These are phyloP conservation scores for Clytia hemisphaerica DNA, from an alignment of 30 jellyfish, hydroid and myxozoan species.

Conservation along the genomic window DNA sequence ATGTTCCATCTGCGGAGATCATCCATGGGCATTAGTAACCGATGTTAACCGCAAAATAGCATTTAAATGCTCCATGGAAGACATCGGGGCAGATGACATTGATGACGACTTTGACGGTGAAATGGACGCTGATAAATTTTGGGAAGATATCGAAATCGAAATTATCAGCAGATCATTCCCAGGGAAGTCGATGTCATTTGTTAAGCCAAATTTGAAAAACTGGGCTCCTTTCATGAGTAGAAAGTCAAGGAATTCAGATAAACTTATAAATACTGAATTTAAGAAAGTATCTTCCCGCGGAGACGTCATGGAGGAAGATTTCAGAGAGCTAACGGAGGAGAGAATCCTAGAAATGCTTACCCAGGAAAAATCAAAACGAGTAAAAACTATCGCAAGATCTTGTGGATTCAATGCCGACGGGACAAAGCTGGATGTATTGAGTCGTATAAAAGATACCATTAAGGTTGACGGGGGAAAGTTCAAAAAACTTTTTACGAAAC, in stretches of 20 bases:
- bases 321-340: slow-evolving; percentile 36
- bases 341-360: slow-evolving; percentile 14
- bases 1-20: slow-evolving; percentile 31
- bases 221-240: slow-evolving; percentile 58
- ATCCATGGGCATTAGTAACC: slow-evolving; percentile 34
- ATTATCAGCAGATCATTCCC: slow-evolving; percentile 24
- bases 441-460: slow-evolving; percentile 14
- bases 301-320: slow-evolving; percentile 24
- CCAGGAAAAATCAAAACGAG: slow-evolving; percentile 2
- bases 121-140: slow-evolving; percentile 21
- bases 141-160: slow-evolving; percentile 18
- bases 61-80: slow-evolving; percentile 13
- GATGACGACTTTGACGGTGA: slow-evolving; percentile 2
- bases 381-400: slow-evolving; percentile 6
- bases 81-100: background rate
- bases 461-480: background rate
- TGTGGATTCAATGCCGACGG: slow-evolving; percentile 27
- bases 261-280: slow-evolving; percentile 33
- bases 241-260: background rate
- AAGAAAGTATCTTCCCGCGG: slow-evolving; percentile 8
- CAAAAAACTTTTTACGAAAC: slow-evolving; percentile 26
- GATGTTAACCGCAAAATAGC: slow-evolving; percentile 54
- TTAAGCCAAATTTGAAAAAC: slow-evolving; percentile 16
- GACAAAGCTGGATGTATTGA: slow-evolving; percentile 20
- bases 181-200: background rate